Conservation (phyloP, 2,888 invertebrate species). For the Cylindroiulus punctatus region DNA sequence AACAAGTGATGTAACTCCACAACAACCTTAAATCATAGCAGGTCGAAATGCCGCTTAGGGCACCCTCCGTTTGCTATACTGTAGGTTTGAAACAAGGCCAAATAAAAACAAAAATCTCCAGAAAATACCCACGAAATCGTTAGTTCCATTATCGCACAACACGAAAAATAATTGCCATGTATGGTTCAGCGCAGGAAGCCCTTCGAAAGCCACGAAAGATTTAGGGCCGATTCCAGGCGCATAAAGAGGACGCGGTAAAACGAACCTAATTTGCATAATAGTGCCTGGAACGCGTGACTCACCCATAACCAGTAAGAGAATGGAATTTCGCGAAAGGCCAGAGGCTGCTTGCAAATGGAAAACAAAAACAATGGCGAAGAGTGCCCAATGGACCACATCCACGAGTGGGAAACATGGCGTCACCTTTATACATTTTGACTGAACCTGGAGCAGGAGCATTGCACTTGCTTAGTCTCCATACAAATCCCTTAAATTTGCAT, state of each 20-base stretch:
- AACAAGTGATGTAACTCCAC: too few relatives aligned
- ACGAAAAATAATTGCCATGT: not conserved
- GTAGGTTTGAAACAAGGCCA: not conserved
- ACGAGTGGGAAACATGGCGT: not conserved
- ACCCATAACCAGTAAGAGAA: not conserved
- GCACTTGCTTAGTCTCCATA: not conserved
- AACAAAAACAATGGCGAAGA: not conserved
- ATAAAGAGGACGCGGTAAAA: not conserved
- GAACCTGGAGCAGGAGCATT: not conserved
- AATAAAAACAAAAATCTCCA: not conserved
- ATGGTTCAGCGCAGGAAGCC: not conserved
- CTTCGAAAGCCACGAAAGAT: not conserved
- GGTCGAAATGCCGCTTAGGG: too few relatives aligned
- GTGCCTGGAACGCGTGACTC: not conserved
- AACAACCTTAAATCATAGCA: too few relatives aligned
- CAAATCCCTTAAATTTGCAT: not conserved
- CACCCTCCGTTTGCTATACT: too few relatives aligned
- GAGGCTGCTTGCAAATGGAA: not conserved
- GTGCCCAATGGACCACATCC: not conserved
- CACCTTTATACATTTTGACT: not conserved
- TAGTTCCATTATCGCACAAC: not conserved
- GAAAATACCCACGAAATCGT: not conserved
- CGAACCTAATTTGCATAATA: slow-evolving; percentile 35
- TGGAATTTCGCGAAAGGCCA: slow-evolving; percentile 14
- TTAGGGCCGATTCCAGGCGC: not conserved